Conservation (phyloP, 1,140 invertebrate genomes). For the Luehdorfia chinensis region DNA sequence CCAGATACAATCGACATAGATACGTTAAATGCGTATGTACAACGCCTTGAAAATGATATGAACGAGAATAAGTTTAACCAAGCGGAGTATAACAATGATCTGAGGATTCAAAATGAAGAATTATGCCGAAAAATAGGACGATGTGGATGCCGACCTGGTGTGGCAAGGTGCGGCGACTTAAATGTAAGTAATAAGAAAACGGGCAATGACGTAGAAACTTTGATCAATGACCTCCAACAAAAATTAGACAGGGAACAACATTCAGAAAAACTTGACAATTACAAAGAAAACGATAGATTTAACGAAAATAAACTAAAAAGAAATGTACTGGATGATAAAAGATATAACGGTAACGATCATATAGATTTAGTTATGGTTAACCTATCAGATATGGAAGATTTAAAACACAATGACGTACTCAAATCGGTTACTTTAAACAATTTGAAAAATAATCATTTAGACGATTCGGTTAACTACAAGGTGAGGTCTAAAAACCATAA, state of each 20-base stretch:
- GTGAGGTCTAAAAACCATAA: neutral
- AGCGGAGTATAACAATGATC: neutral
- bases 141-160: conserved; percentile 12
- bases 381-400: conserved; percentile 1
- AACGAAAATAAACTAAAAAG: neutral
- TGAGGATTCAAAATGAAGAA: conserved; percentile 2
- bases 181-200: conserved; percentile 4
- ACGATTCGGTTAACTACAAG: too few species aligned
- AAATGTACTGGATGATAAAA: conserved; percentile 2
- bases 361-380: neutral
- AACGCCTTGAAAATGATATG: neutral
- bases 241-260: conserved; percentile 1
- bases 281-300: neutral
- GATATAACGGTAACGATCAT: neutral
- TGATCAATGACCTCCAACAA: conserved; percentile 9
- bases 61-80: neutral
- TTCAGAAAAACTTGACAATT: neutral
- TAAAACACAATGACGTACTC: neutral
- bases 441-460: too few species aligned
- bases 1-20: neutral
- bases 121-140: conserved; percentile 12
- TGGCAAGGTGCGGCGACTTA: conserved; percentile 1
- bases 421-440: too few species aligned
- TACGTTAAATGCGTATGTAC: neutral
- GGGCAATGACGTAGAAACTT: conserved; percentile 11